Base-by-base conservation (phyloP, 2,113 vertebrate species). In the Penelope pileata region DNA sequence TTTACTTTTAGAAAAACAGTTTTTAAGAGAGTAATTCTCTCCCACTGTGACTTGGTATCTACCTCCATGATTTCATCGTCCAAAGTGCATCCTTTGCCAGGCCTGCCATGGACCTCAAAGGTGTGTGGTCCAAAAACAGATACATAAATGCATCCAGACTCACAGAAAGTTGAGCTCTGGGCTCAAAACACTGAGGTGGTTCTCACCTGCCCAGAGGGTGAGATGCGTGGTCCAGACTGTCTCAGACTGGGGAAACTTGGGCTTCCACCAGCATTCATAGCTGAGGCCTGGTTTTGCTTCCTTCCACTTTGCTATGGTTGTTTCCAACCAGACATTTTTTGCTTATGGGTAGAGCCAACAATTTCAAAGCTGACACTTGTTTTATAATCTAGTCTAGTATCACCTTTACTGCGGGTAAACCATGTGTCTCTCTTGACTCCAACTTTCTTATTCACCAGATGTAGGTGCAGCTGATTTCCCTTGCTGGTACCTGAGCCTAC, bases 71-170 rank as follows among this genome's bases (percentile, higher is more conserved):
- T 29, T 32, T 63, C 29, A 12, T 29, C 38, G 24, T 59, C 66
- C 59, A 53, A 76, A 77, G 79, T 68, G 6, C 23, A 26, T 48
- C 32, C 38, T 67, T 85, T 67, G 14, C 47, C 74, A 75, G 63
- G 50, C 45, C 54, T 77, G 40, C 16, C 2, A 1, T 1, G 1
- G 82, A 32, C 26, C 51, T 17, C 8, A 50, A 77, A 48, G 23
- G 6, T 22, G 10, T 15, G 19, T 12, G 24, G 70, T 45, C 27
- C 67, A 32, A 69, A 69, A 38, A 26, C 72, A 19, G 16, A 27
- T 10, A 38, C 22, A 23, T 23, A 77, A 84, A 22, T 0, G 0
- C 62, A 59, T 47, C 26, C 4, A 2, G 24, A 36, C 26, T 22
- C 15, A 7, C 27, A 75, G 43, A 70, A 63, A 68, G 14, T 3